Percentiles rank a stretch among this genome's conserved stretches.
Evolutionary conservation across 1,140 invertebrate species (phyloP).

Genomic region (Nasonia longicornis): DNA sequence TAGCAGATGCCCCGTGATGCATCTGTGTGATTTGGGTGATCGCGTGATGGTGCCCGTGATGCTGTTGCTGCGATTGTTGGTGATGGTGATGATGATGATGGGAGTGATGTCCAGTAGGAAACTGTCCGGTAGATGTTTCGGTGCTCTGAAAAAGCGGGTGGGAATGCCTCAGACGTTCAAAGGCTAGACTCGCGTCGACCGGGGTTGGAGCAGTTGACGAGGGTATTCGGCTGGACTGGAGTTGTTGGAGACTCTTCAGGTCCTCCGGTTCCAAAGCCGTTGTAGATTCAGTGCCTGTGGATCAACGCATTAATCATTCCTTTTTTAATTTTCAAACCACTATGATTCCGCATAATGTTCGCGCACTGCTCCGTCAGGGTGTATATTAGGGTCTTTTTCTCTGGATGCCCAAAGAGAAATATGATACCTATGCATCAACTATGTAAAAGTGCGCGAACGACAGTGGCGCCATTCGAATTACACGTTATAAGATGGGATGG

Average conservation of each 20-base stretch:
- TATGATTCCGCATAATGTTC: no score
- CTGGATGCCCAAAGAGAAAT: no score
- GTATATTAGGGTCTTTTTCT: no score
- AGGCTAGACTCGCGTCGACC: constrained; percentile 57
- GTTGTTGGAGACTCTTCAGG: constrained; percentile 55
- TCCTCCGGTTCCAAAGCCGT: constrained; percentile 54
- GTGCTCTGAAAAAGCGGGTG: constrained; percentile 58
- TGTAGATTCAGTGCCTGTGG: background rate
- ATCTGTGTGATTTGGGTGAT: constrained; percentile 56
- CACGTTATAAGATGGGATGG: no score
- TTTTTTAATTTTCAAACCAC: no score
- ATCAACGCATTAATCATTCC: no score
- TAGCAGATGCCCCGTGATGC: constrained; percentile 54
- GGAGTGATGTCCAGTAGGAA: background rate
- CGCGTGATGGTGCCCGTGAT: constrained; percentile 26
- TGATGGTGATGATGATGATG: constrained; percentile 49
- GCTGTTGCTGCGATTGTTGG: constrained; percentile 26
- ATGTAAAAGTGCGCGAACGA: no score
- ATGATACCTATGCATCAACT: no score
- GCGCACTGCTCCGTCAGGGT: no score
- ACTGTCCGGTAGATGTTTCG: constrained; percentile 21
- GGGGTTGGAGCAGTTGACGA: constrained; percentile 34
- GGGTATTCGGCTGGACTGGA: constrained; percentile 55
- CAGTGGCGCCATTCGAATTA: no score
- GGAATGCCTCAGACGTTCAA: constrained; percentile 62